Base-by-base conservation (phyloP, 2,888 invertebrate genomes). In the Archips xylosteana region DNA sequence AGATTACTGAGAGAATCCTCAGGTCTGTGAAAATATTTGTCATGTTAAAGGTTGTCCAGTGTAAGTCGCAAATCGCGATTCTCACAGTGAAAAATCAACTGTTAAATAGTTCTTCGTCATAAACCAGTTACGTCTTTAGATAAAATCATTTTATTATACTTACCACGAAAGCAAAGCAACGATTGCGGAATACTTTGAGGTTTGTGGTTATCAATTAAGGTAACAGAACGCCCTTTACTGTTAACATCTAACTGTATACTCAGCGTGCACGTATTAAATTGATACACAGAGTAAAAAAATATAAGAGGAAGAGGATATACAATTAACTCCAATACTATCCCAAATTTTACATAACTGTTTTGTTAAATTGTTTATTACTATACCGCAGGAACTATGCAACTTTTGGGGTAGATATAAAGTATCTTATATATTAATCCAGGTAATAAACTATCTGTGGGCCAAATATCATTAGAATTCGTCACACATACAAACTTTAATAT, bases 1-100 rank as follows among this genome's bases (percentile, higher is more conserved):
- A 64, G 51, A 69, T 73, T 73, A 72, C 45, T 47, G 62, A 2
- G 62, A 2, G 39, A 57, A 49, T 51, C 8, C 13, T 4, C 54
- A 59, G 45, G n/a, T 64, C 39, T n/a, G n/a, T 23, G 39, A 42
- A 49, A 69, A 73, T 59, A 69, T 69, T 60, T 60, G 34, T 12
- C 36, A 67, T 57, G 57, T 32, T 45, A 12, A 12, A 45, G 32
- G n/a, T 61, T n/a, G 51, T 60, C n/a, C 3, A 64, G 47, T 42
- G 67, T 39, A 15, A 3, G 3, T 57, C 2, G 1, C 3, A 32
- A 45, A 45, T 12, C 12, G 12, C 10, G 12, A 10, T 10, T 2
- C 12, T 12, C 12, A 10, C 12, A 45, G 12, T 3, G 10, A 39
- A 4, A 39, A 6, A 6, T 6, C 4, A 39, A 39, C 39, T 39